Conservation (phyloP, 2,113 vertebrate species). For the Heterotilapia buettikoferi region DNA sequence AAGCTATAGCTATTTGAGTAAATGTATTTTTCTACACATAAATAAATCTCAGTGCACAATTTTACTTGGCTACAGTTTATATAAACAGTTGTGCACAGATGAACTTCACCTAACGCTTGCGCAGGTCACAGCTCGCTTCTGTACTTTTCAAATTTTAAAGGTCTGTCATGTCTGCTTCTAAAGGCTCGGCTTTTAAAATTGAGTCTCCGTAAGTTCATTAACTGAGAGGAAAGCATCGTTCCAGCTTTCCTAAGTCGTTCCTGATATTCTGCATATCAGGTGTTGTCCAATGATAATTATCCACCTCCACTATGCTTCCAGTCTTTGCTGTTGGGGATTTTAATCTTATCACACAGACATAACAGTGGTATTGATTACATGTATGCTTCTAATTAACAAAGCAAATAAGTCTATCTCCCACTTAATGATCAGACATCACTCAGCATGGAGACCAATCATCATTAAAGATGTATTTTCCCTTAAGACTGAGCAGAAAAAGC, state of each 20-base stretch:
- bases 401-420: neutral
- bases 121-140: conserved; percentile 42
- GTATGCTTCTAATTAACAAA: neutral
- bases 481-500: neutral
- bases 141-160: conserved; percentile 10
- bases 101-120: conserved; percentile 61
- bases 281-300: neutral
- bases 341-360: neutral
- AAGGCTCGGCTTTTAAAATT: neutral
- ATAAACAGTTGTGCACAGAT: conserved; percentile 57
- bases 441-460: neutral
- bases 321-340: neutral
- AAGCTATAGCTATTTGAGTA: conserved; percentile 59
- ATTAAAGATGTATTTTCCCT: neutral
- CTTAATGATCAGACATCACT: neutral
- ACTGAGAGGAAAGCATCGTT: neutral
- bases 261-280: neutral
- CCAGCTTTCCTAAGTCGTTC: neutral
- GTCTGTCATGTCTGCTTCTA: neutral
- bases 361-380: neutral
- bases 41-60: conserved; percentile 66
- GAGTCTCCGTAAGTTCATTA: neutral
- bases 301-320: neutral
- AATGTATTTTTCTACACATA: conserved; percentile 62
- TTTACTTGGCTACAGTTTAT: conserved; percentile 58